Percentiles rank a stretch among this genome's conserved stretches.
Conservation (phyloP, 2,113 vertebrate genomes). For the Acinonyx jubatus region DNA sequence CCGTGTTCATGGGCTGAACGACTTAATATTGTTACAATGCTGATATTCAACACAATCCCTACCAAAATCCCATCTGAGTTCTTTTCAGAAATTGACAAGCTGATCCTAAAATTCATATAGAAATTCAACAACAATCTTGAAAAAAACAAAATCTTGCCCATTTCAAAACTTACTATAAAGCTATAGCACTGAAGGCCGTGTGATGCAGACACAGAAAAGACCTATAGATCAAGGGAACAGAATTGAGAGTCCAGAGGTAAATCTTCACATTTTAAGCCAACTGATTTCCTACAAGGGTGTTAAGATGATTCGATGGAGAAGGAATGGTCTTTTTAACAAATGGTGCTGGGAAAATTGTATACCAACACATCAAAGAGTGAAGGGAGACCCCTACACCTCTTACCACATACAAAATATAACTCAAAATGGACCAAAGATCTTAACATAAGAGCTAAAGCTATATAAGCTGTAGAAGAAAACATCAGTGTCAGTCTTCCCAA, state of each 20-base stretch:
- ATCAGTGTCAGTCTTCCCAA: neutral
- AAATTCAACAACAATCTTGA: neutral
- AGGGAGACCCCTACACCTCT: neutral
- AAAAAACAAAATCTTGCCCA: neutral
- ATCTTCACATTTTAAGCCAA: neutral
- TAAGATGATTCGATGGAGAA: neutral
- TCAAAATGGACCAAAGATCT: neutral
- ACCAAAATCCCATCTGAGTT: neutral
- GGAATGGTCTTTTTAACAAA: neutral
- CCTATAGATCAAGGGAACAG: neutral
- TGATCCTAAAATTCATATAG: neutral
- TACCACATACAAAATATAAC: neutral
- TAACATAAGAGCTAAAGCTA: neutral
- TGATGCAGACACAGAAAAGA: neutral
- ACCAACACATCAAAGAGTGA: neutral
- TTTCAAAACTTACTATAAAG: neutral
- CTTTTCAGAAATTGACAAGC: neutral
- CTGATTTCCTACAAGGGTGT: neutral
- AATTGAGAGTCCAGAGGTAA: neutral
- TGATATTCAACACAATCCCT: neutral
- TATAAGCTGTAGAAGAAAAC: neutral
- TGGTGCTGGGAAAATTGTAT: neutral
- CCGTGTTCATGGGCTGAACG: neutral
- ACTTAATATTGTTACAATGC: neutral
- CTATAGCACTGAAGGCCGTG: neutral